These are phyloP conservation scores for Ctenosaura bakeri DNA, from an alignment of 2,797 vertebrate species.

Conservation along the genomic window DNA sequence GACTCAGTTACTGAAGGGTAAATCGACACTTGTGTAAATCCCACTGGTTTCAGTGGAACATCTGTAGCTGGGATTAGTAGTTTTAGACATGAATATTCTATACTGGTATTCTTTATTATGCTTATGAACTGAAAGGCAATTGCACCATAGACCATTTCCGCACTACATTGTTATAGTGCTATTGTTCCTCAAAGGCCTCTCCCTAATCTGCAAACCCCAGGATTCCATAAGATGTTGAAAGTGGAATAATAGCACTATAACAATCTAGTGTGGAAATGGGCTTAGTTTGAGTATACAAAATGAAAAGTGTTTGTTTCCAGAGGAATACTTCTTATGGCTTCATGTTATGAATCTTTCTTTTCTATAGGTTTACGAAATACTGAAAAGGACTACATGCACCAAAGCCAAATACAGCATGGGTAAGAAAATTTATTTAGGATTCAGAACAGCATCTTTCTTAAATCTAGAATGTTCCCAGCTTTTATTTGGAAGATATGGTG, in stretches of 20 bases:
- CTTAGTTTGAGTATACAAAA: constrained; percentile 47
- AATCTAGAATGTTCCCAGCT: constrained; percentile 28
- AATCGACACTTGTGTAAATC: too few species aligned
- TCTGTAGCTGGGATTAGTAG: too few species aligned
- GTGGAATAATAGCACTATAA: too few species aligned
- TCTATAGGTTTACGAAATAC: constrained; percentile 91
- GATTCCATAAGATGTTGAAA: too few species aligned
- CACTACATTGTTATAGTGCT: too few species aligned
- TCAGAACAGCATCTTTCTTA: constrained; percentile 25
- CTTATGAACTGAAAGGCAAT: constrained; percentile 38
- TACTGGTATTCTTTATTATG: constrained; percentile 50
- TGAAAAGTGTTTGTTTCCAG: constrained; percentile 11
- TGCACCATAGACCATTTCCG: constrained; percentile 7
- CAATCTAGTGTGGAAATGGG: too few species aligned
- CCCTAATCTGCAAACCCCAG: too few species aligned
- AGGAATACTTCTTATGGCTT: background rate
- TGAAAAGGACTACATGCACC: constrained; percentile 93
- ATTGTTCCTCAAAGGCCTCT: too few species aligned
- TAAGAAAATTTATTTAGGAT: constrained; percentile 78
- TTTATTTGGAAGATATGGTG: constrained; percentile 38
- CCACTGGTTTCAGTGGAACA: too few species aligned
- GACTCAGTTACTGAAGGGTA: too few species aligned
- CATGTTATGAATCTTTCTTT: constrained; percentile 37
- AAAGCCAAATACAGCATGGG: constrained; percentile 92
- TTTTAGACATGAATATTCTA: constrained; percentile 17